A percentile compares a stretch with the other conserved stretches of the same genome.
phyloP scores from a whole-genome alignment of 2,888 invertebrate species.

The Caenorhabditis sp. region DNA sequence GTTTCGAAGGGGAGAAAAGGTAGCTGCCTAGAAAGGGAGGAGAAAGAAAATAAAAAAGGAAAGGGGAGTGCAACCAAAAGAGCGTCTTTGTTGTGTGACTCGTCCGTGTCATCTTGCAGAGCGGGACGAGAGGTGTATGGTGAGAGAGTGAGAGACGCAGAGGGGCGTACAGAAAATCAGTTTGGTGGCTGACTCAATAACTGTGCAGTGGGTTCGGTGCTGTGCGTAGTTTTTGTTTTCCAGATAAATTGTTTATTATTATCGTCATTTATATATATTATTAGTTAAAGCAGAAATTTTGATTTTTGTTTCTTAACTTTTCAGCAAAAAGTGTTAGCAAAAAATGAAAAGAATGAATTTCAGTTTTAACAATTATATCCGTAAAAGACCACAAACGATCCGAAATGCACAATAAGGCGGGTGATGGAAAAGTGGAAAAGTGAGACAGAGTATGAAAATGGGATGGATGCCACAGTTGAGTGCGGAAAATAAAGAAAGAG shows the following conservation, averaged over 20 bases:
- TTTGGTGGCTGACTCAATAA: constrained; percentile 17
- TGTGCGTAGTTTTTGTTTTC: too few species aligned
- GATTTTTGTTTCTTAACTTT: constrained; percentile 8
- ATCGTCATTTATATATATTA: constrained; percentile 3
- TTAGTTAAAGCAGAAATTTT: constrained; percentile 49
- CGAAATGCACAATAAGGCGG: constrained; percentile 19
- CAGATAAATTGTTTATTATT: constrained; percentile 20
- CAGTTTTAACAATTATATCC: constrained; percentile 24
- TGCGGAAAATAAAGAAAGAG: not conserved
- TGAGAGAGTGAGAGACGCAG: constrained; percentile 51
- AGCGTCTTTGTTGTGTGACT: constrained; percentile 39
- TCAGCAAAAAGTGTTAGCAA: not conserved
- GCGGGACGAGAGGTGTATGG: constrained; percentile 19
- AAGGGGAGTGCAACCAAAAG: constrained; percentile 52
- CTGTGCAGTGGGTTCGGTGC: too few species aligned
- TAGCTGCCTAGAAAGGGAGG: constrained; percentile 19
- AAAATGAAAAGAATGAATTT: not conserved
- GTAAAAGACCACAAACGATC: constrained; percentile 29
- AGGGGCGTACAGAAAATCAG: constrained; percentile 27
- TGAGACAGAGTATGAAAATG: not conserved
- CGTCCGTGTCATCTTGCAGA: constrained; percentile 27
- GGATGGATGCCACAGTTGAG: constrained; percentile 37
- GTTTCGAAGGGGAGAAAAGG: constrained; percentile 37
- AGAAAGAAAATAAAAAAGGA: not conserved
- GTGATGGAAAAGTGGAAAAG: constrained; percentile 5